Conservation (phyloP, 53 echinoderm and acorn worm genomes). For the Hippasteria phrygiana region DNA sequence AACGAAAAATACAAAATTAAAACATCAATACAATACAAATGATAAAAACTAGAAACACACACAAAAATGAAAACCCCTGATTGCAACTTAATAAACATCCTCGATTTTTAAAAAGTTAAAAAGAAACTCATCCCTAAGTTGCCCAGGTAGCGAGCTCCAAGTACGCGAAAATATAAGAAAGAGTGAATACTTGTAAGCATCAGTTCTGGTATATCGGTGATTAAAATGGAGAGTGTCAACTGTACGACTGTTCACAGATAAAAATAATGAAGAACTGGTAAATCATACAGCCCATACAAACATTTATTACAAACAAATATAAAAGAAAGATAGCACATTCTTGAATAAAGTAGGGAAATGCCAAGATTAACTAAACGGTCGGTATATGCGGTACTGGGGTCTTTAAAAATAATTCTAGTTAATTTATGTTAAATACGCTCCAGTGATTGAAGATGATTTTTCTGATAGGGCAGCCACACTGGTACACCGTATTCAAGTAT, state of each 20-base stretch:
- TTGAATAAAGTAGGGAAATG: background rate
- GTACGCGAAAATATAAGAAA: background rate
- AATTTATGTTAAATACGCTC: slow-evolving; percentile 12
- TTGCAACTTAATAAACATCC: no score
- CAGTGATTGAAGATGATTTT: background rate
- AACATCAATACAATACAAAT: no score
- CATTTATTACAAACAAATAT: background rate
- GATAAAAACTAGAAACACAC: no score
- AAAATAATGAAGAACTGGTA: background rate
- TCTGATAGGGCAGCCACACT: background rate
- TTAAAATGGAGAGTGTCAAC: background rate
- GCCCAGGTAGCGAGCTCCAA: background rate
- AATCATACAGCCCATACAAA: slow-evolving; percentile 1
- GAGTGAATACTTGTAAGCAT: background rate
- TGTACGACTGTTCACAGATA: background rate
- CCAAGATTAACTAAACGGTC: background rate
- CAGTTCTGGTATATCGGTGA: background rate
- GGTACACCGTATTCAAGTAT: background rate
- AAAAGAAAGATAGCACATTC: background rate
- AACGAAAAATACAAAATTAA: no score
- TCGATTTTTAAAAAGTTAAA: background rate
- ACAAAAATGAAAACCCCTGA: no score
- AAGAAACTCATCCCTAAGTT: background rate
- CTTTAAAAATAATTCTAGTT: slow-evolving; percentile 14
- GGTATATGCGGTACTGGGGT: background rate